phyloP scores from a whole-genome alignment of 2,888 invertebrate species.

The Drosophila robusta region DNA sequence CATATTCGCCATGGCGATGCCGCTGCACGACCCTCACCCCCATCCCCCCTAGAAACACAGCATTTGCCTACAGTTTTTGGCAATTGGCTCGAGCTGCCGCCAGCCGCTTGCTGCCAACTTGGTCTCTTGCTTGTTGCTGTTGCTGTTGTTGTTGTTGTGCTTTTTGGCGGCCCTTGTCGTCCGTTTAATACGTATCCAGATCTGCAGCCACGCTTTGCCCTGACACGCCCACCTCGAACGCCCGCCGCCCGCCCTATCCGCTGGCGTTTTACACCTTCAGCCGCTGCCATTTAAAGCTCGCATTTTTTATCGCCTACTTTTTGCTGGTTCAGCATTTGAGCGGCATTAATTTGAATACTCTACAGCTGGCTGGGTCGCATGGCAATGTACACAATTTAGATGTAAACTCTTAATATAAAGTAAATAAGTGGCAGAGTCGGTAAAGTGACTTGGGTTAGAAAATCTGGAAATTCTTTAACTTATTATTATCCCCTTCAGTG shows the following conservation, averaged over 20 bases:
- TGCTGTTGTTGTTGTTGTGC: conserved; percentile 21
- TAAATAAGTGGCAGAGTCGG: too few species aligned
- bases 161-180: conserved; percentile 32
- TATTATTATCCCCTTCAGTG: too few species aligned
- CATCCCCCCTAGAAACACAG: not conserved
- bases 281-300: conserved; percentile 55
- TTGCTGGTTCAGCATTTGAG: conserved; percentile 59
- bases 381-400: too few species aligned
- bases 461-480: too few species aligned
- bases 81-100: conserved; percentile 24
- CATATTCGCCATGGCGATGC: conserved; percentile 65
- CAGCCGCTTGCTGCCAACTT: not conserved
- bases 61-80: conserved; percentile 45
- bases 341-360: conserved; percentile 55
- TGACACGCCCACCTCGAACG: too few species aligned
- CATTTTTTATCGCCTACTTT: conserved; percentile 56
- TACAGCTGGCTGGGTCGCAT: conserved; percentile 1
- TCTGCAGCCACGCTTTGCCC: conserved; percentile 6
- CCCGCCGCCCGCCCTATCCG: not conserved
- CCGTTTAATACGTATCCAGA: conserved; percentile 40
- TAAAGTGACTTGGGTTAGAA: too few species aligned
- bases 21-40: conserved; percentile 24
- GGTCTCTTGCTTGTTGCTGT: conserved; percentile 4
- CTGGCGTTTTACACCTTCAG: conserved; percentile 36
- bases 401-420: too few species aligned